phyloP scores from a whole-genome alignment of 2,888 invertebrate species.

The Drosophila bunnanda region DNA sequence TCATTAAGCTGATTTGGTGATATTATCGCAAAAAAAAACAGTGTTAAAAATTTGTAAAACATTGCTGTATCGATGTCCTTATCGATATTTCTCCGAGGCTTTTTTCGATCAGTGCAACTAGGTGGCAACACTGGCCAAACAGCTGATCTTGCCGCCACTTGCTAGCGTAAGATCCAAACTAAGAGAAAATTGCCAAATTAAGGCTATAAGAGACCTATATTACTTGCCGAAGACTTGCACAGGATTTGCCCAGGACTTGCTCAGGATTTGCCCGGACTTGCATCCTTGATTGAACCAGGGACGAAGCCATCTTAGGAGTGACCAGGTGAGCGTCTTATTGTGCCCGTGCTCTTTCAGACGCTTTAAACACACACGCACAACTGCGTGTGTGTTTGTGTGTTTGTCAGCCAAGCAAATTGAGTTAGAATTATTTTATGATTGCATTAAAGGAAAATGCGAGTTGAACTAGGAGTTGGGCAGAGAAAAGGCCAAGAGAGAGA shows the following conservation, averaged over 20 bases:
- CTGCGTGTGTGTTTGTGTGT: background rate
- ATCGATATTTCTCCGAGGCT: background rate
- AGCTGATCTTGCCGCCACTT: background rate
- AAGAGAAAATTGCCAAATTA: background rate
- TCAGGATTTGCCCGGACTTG: background rate
- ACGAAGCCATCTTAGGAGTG: too few species aligned
- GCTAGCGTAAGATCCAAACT: background rate
- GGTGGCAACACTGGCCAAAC: background rate
- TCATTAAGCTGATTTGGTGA: too few species aligned
- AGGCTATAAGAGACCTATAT: background rate
- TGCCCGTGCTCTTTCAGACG: too few species aligned
- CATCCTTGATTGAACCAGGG: background rate
- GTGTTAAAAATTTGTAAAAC: too few species aligned
- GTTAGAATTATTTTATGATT: constrained; percentile 63
- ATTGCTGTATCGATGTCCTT: background rate
- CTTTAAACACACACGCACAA: too few species aligned
- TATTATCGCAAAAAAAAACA: too few species aligned
- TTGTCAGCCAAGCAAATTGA: constrained; percentile 41
- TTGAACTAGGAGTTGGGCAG: background rate
- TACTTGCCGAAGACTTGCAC: background rate
- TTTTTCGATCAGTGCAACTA: background rate
- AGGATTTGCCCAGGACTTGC: background rate
- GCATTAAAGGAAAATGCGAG: constrained; percentile 41
- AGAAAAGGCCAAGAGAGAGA: background rate
- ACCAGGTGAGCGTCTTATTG: background rate